Conservation (phyloP, 2,797 vertebrate genomes). For the Labeo calbasu region DNA sequence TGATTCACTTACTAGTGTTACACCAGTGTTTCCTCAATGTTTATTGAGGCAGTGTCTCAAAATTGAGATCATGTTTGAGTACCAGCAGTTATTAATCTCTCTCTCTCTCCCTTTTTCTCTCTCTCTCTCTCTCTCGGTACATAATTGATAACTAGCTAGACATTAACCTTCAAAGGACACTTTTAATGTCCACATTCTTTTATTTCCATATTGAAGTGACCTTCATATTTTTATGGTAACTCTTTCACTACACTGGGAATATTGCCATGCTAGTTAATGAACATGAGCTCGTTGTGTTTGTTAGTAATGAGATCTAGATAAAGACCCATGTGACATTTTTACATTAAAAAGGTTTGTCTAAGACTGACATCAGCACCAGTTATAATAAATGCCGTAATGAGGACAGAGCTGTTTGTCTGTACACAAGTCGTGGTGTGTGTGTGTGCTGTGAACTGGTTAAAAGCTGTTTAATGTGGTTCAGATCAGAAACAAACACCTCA, state of each 20-base stretch:
- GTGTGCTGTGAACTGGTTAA: slow-evolving; percentile 9
- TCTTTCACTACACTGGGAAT: not conserved
- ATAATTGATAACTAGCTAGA: slow-evolving; percentile 16
- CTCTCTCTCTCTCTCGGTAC: not conserved
- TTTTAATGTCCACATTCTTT: slow-evolving; percentile 20
- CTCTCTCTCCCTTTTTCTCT: not conserved
- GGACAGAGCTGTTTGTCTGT: not conserved
- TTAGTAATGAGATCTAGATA: not conserved
- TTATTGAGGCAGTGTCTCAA: not conserved
- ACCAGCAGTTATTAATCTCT: not conserved
- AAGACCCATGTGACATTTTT: not conserved
- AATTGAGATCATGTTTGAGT: slow-evolving; percentile 1
- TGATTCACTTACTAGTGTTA: not conserved
- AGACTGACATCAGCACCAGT: not conserved
- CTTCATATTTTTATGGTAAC: slow-evolving; percentile 39
- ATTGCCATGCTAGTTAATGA: slow-evolving; percentile 26
- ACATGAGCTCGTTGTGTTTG: not conserved
- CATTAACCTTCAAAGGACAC: slow-evolving; percentile 27
- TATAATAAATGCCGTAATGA: not conserved
- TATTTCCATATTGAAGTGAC: slow-evolving; percentile 22
- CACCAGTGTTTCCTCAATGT: not conserved
- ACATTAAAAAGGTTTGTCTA: slow-evolving; percentile 2
- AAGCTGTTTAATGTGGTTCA: not conserved
- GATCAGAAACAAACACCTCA: not conserved
- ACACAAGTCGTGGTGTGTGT: not conserved